These are phyloP conservation scores for Forbesichthys agassizii DNA, from an alignment of 2,113 vertebrate species.

Conservation along the genomic window DNA sequence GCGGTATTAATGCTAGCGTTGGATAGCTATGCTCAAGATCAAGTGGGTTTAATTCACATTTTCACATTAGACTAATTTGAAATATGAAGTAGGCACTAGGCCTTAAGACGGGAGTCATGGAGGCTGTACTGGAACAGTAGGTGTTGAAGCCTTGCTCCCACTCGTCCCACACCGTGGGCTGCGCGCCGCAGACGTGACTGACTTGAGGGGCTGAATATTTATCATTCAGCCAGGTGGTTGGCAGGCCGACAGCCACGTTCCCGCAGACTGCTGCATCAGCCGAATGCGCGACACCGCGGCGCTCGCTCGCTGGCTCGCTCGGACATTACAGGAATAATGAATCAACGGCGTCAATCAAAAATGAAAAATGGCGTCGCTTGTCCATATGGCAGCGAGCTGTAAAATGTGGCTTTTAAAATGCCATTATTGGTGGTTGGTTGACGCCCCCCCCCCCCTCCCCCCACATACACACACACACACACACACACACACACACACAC, in stretches of 20 bases:
- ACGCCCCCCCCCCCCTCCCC: no score
- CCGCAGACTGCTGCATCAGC: constrained; percentile 72
- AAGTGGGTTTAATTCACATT: no score
- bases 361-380: constrained; percentile 2
- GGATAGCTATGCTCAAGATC: no score
- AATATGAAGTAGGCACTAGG: no score
- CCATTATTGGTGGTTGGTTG: constrained; percentile 12
- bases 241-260: constrained; percentile 57
- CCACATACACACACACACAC: no score
- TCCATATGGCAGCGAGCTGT: not conserved
- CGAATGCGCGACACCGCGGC: constrained; percentile 66
- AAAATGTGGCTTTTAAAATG: constrained; percentile 36
- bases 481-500: no score
- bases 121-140: constrained; percentile 9
- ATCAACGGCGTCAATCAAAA: constrained; percentile 61
- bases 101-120: no score
- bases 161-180: constrained; percentile 46
- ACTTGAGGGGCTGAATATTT: constrained; percentile 64
- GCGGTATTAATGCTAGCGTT: no score
- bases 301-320: not conserved
- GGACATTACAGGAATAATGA: constrained; percentile 71
- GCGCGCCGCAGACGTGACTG: constrained; percentile 56
- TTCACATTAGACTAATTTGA: no score
- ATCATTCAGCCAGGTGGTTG: constrained; percentile 70
- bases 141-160: constrained; percentile 59